Base-by-base conservation (phyloP, 1,140 invertebrate species). In the Zaprionus ornatus region DNA sequence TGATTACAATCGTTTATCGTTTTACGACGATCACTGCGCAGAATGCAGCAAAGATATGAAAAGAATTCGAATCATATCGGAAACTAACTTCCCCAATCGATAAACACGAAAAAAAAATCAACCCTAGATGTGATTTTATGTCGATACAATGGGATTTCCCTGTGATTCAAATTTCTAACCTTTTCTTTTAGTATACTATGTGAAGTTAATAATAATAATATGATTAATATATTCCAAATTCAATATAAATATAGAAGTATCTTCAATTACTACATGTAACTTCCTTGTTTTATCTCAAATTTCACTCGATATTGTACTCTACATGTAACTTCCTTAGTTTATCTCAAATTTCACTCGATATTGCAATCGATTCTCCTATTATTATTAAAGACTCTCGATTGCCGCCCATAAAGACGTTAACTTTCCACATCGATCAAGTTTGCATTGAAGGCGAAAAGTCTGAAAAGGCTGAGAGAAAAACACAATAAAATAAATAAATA, bases 371-470 rank as follows among this genome's bases (percentile, higher is more conserved):
- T 32, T 40, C 57, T 54, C 23, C 10, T 21, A 50, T 21, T 13
- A 25, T 21, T 27, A 12, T 64, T 21, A 55, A 27, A 12, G 42
- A 12, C 10, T 23, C 55, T 66, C 27, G n/a, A 17, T 6, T 45
- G n/a, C 4, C 40, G n/a, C 40, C 40, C 37, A 66, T 56, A 66
- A 56, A 29, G 27, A 64, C 9, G 19, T 37, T 35, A 60, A 54
- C n/a, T 54, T 4, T 56, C 29, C 25, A 23, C 37, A 54, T 13
- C 59, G 59, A 52, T 25, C 55, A n/a, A n/a, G 48, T 29, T 52
- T 54, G 66, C 66, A 52, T 37, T 71, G 50, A 56, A 63, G 63
- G 68, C 50, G 50, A 63, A 63, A 62, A 23, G 35, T 54, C 6
- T 35, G 27, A 10, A 27, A 25, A 15, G 4, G 5, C 0, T 32